Evolutionary conservation across 2,888 invertebrate genomes (phyloP).

Genomic region (Ochlodes sylvanus): DNA sequence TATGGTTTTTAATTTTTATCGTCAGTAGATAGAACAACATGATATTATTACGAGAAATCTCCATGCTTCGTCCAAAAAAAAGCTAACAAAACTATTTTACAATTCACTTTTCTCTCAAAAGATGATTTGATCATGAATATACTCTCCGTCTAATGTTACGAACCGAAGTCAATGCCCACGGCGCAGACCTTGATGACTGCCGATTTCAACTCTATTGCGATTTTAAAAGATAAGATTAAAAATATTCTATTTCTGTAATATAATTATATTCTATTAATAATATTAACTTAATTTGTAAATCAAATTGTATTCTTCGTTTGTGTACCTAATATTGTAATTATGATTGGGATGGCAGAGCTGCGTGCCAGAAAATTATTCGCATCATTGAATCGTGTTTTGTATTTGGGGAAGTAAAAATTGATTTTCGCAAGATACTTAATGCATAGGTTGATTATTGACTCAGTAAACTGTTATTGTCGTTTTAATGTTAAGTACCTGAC

Average conservation of each 20-base stretch:
- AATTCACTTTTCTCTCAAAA: too few relatives aligned
- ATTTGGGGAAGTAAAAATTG: not conserved
- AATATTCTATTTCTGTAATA: too few relatives aligned
- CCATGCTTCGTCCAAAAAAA: too few relatives aligned
- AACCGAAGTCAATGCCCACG: too few relatives aligned
- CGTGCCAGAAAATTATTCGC: slow-evolving; percentile 18
- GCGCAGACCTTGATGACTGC: too few relatives aligned
- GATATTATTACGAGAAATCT: too few relatives aligned
- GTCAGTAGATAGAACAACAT: too few relatives aligned
- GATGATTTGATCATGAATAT: too few relatives aligned
- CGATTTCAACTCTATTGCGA: not conserved
- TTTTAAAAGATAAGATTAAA: not conserved
- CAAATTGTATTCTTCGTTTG: not conserved
- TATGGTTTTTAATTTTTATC: too few relatives aligned
- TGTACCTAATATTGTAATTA: slow-evolving; percentile 3
- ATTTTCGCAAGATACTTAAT: slow-evolving; percentile 45
- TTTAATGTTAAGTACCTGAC: not conserved
- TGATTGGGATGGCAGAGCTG: slow-evolving; percentile 1
- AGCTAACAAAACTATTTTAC: too few relatives aligned
- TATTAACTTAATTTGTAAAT: not conserved
- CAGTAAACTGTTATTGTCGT: slow-evolving; percentile 37
- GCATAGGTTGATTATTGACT: slow-evolving; percentile 44
- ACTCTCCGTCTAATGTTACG: too few relatives aligned
- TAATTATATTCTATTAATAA: too few relatives aligned
- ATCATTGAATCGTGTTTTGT: slow-evolving; percentile 11